Evolutionary conservation across 2,888 invertebrate genomes (phyloP).

Genomic region (Odontocerum albicorne): DNA sequence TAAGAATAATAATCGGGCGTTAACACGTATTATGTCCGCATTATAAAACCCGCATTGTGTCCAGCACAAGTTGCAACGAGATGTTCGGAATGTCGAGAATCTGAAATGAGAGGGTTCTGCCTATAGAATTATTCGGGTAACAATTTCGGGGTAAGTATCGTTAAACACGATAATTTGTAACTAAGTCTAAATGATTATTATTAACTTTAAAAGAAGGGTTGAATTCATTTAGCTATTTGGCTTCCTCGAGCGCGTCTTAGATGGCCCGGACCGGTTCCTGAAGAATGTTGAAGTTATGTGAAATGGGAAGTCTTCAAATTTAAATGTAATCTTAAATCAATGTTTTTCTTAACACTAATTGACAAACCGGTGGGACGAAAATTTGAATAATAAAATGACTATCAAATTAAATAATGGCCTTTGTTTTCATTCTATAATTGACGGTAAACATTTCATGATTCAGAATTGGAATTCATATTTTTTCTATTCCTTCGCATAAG

Average conservation of each 20-base stretch:
- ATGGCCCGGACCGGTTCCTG: conserved; percentile 17
- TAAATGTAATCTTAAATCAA: conserved; percentile 20
- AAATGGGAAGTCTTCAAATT: conserved; percentile 13
- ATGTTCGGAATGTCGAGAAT: conserved; percentile 25
- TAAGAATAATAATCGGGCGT: conserved; percentile 25
- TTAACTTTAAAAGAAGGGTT: conserved; percentile 13
- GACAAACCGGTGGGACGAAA: not conserved
- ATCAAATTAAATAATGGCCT: too few relatives aligned
- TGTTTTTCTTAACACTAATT: conserved; percentile 16
- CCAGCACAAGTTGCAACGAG: not conserved
- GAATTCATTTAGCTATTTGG: not conserved
- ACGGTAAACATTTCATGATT: too few relatives aligned
- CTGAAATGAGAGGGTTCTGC: conserved; percentile 16
- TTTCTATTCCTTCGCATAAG: too few relatives aligned
- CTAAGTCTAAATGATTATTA: conserved; percentile 27
- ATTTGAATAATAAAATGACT: not conserved
- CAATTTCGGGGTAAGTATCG: conserved; percentile 20
- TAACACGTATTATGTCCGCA: conserved; percentile 19
- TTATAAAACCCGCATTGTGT: not conserved
- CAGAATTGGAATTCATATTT: too few relatives aligned
- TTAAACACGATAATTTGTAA: conserved; percentile 33
- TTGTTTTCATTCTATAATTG: too few relatives aligned
- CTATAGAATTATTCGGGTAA: conserved; percentile 10
- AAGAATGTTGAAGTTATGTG: conserved; percentile 28
- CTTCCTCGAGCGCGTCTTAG: not conserved